Base-by-base conservation (phyloP, 1,140 invertebrate species). In the Nymphalis io region DNA sequence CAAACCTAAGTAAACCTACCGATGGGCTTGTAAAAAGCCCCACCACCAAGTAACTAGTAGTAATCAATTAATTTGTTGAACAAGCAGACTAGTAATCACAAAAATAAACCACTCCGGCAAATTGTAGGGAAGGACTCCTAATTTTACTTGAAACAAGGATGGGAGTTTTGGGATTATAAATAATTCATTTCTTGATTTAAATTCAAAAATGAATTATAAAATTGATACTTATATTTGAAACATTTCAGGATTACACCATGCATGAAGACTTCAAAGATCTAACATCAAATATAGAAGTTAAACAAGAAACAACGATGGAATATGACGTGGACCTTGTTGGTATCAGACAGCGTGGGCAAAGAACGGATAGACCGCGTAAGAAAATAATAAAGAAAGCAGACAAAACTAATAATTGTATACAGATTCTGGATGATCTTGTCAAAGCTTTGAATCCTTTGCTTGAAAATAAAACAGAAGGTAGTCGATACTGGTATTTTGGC, bases 401-500 rank as follows among this genome's bases (percentile, higher is more conserved):
- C 2, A 51, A 73, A 2, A 74, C 73, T 4, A 78, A 72, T 18
- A 79, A 82, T 57, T 89, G 88, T 64, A 81, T 78, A 39, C 69
- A 73, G 33, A 63, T 90, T 12, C 40, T 90, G n/a, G 82, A 90
- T 65, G 80, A 85, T 74, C 73, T 90, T 6, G 13, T 88, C 1
- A 64, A 72, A 39, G 72, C 86, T 8, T 82, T 90, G 81, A 72
- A 75, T 20, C 87, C 88, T 11, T 60, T 90, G 39, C 46, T 67
- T 6, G 57, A 59, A 27, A 46, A 48, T 21, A 60, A 27, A 42
- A 3, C 33, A 1, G 71, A 79, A 20, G 44, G 66, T n/a, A 70
- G 79, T 63, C 76, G 61, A 33, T 90, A 84, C 55, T 87, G 86
- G 84, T 88, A 85, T 38, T 88, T 90, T 44, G 84, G 87, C 0